Percentiles rank a stretch among this genome's conserved stretches.
Evolutionary conservation across 1,140 invertebrate species (phyloP).

Genomic region (Musca domestica): DNA sequence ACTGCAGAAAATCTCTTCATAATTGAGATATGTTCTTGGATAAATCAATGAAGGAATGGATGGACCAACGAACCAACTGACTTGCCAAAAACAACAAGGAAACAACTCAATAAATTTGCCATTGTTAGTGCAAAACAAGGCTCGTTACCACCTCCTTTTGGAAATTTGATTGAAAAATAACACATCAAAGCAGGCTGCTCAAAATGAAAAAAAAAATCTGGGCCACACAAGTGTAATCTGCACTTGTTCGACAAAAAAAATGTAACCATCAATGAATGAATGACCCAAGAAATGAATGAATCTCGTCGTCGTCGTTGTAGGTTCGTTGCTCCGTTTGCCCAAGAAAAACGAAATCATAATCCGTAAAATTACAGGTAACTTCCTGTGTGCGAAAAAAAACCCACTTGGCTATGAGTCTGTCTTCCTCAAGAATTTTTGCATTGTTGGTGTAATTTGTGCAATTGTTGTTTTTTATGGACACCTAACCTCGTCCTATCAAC

Average conservation of each 20-base stretch:
- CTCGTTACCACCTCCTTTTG: neutral
- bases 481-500: no score
- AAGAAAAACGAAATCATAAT: slow-evolving; percentile 6
- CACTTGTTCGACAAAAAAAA: neutral
- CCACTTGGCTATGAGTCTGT: neutral
- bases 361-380: slow-evolving; percentile 22
- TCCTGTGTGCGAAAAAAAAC: slow-evolving; percentile 16
- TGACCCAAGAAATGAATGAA: neutral
- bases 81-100: no score
- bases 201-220: no score
- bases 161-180: slow-evolving; percentile 16
- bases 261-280: slow-evolving; percentile 7
- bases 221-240: slow-evolving; percentile 18
- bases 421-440: neutral
- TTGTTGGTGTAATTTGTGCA: slow-evolving; percentile 1
- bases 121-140: neutral
- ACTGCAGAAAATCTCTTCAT: slow-evolving; percentile 3
- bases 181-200: slow-evolving; percentile 6
- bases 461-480: neutral
- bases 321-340: neutral
- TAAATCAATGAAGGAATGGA: no score
- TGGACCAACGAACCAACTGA: no score
- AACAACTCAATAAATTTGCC: no score
- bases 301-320: neutral
- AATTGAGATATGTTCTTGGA: no score